phyloP scores from a whole-genome alignment of 2,113 vertebrate species.

The Narcine bancroftii region DNA sequence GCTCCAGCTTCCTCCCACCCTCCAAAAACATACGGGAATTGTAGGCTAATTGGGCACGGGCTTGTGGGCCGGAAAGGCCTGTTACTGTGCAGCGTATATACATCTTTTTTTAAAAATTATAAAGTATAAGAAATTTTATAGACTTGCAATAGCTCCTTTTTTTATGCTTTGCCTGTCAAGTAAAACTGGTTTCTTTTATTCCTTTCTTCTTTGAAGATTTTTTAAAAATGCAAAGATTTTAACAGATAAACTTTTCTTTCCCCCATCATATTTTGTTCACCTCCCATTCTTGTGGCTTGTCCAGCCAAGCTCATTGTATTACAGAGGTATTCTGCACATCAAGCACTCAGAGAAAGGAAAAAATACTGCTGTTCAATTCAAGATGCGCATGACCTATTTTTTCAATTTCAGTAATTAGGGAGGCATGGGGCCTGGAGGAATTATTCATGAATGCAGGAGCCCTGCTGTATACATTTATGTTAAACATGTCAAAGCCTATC shows the following conservation, averaged over 20 bases:
- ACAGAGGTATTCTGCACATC: constrained; percentile 34
- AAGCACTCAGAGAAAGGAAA: constrained; percentile 30
- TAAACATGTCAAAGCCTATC: constrained; percentile 72
- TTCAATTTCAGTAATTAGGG: constrained; percentile 63
- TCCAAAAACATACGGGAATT: no score
- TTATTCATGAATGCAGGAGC: constrained; percentile 66
- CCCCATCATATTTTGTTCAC: neutral
- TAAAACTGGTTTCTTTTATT: neutral
- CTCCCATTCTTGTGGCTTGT: constrained; percentile 33
- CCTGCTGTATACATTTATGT: constrained; percentile 67
- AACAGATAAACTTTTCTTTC: constrained; percentile 1
- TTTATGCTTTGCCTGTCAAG: neutral
- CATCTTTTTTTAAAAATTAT: no score
- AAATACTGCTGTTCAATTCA: constrained; percentile 50
- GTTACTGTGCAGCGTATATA: no score
- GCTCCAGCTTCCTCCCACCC: no score
- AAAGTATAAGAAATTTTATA: constrained; percentile 11
- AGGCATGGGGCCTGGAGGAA: constrained; percentile 58
- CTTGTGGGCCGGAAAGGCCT: no score
- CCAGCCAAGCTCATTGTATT: constrained; percentile 27
- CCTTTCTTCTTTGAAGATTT: neutral
- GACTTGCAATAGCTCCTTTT: neutral
- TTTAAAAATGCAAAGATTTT: neutral
- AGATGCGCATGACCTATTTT: constrained; percentile 63
- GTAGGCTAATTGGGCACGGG: no score